These are phyloP conservation scores for Sebastes elongatus DNA, from an alignment of 2,797 vertebrate species.

Conservation along the genomic window DNA sequence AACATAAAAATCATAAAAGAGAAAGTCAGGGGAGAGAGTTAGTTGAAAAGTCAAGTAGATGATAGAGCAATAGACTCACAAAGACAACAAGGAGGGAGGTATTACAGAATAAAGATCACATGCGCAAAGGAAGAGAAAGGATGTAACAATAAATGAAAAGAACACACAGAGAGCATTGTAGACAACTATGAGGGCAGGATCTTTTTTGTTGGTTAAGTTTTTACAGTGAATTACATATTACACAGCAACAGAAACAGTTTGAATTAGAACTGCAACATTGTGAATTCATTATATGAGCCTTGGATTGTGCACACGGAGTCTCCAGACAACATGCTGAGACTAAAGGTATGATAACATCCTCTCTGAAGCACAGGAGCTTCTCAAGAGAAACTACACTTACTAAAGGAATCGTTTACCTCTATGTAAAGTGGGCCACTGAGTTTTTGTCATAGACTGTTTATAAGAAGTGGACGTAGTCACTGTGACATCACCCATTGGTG, in stretches of 20 bases:
- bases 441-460: too few species aligned
- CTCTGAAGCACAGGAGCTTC: background rate
- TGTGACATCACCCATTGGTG: too few species aligned
- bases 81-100: conserved; percentile 8
- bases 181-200: background rate
- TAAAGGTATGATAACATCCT: background rate
- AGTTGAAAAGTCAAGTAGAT: background rate
- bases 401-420: background rate
- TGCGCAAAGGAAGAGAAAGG: background rate
- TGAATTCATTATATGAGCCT: background rate
- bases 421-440: background rate
- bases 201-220: background rate
- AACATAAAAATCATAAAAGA: conserved; percentile 21
- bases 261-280: background rate
- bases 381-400: background rate
- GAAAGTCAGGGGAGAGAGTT: background rate
- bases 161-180: background rate
- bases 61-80: conserved; percentile 7
- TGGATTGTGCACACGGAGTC: background rate
- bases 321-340: background rate
- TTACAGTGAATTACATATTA: background rate
- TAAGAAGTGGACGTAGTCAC: too few species aligned
- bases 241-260: background rate
- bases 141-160: background rate
- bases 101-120: conserved; percentile 11